A percentile compares a stretch with the other conserved stretches of the same genome.
Evolutionary conservation across 2,888 invertebrate species (phyloP).

Genomic region (Chymomyza fuscimana): DNA sequence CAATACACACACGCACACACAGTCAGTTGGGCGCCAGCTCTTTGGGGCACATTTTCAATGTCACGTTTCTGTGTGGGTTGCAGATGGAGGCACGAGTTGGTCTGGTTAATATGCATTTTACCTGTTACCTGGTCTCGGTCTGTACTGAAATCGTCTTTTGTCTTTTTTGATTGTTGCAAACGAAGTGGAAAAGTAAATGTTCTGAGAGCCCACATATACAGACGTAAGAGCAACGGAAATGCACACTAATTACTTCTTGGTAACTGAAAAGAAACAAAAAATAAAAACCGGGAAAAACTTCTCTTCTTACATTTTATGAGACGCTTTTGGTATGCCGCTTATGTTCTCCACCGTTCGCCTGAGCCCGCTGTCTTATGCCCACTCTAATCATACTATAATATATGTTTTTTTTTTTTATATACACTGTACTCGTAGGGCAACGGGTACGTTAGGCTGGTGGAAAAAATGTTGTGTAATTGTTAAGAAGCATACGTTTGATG

Average conservation of each 20-base stretch:
- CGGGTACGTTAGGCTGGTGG: too few relatives aligned
- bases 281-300: slow-evolving; percentile 1
- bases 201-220: slow-evolving; percentile 37
- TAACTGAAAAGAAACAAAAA: slow-evolving; percentile 10
- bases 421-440: too few relatives aligned
- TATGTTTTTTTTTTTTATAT: too few relatives aligned
- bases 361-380: too few relatives aligned
- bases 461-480: too few relatives aligned
- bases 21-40: not conserved
- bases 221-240: slow-evolving; percentile 46
- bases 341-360: too few relatives aligned
- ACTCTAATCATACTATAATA: too few relatives aligned
- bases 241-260: slow-evolving; percentile 69
- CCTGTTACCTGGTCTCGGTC: not conserved
- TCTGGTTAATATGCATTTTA: not conserved
- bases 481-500: too few relatives aligned
- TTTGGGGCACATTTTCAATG: slow-evolving; percentile 53
- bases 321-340: too few relatives aligned
- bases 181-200: slow-evolving; percentile 72
- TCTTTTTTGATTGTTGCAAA: slow-evolving; percentile 70
- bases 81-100: not conserved
- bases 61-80: slow-evolving; percentile 48
- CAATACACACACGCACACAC: not conserved
- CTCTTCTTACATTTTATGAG: not conserved
- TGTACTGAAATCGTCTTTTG: slow-evolving; percentile 43